Conservation (phyloP, 35 echinoderm and acorn worm species). For the Patiria miniata region DNA sequence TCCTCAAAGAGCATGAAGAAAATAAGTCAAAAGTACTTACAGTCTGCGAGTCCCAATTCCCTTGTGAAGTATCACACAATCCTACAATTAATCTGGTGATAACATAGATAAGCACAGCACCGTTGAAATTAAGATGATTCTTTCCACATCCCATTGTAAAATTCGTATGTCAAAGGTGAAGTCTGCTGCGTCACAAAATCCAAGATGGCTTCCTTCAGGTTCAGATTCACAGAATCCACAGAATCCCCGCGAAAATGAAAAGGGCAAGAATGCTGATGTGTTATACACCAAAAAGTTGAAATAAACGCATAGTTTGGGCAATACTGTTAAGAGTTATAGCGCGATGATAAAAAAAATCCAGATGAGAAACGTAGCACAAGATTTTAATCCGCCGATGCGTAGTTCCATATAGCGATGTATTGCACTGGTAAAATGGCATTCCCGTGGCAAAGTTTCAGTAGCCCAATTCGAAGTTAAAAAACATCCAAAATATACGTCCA, state of each 20-base stretch:
- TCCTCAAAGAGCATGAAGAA: neutral
- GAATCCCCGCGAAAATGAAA: no score
- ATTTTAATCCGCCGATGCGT: neutral
- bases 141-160: neutral
- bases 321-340: neutral
- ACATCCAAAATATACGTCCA: no score
- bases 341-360: neutral
- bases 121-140: conserved; percentile 16
- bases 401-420: neutral
- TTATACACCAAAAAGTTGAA: no score
- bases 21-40: conserved; percentile 40
- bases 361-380: neutral
- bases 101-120: conserved; percentile 39
- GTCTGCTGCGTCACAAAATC: no score
- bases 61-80: neutral
- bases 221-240: no score
- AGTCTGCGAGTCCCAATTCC: neutral
- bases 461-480: no score
- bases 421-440: neutral
- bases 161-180: no score
- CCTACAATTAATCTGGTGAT: conserved; percentile 18
- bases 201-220: no score
- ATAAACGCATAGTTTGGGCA: no score
- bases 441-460: no score
- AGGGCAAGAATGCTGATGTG: no score